Base-by-base conservation (phyloP, 2,888 invertebrate species). In the Drosophila leonis region DNA sequence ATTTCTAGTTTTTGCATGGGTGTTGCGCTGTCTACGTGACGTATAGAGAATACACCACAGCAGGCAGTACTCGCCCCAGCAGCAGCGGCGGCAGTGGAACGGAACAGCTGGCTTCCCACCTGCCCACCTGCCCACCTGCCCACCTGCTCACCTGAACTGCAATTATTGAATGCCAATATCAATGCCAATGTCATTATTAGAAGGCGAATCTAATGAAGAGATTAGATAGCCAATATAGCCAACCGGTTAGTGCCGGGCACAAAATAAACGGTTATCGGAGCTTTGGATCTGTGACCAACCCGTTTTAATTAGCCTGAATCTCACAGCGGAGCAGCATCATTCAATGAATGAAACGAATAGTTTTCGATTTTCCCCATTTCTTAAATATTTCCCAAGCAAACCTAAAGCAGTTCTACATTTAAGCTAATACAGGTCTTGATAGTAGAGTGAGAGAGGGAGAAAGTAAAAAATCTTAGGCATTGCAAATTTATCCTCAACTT, bases 11-110 rank as follows among this genome's bases (percentile, higher is more conserved):
- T 54, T 55, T 65, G 51, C 55, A 56, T 60, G 18, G 37, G 33
- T 59, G 46, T 8, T 20, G 29, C 8, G 46, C 51, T 88, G 77
- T 66, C 83, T 83, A 83, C 89, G 89, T 83, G 83, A 83, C 77
- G 83, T 74, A 83, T 82, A 33, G 76, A 75, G 71, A 85, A 85
- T 88, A 86, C 72, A 69, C 81, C 72, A 77, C 65, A 56, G n/a
- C 46, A 39, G 12, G 35, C 27, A n/a, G 18, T 29, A 15, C n/a
- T 8, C 44, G 65, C 68, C 66, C 49, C 57, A 64, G 10, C 33
- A 61, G 48, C 42, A n/a, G 49, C 49, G 42, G 29, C 18, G n/a
- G 27, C 20, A 37, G n/a, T 54, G 24, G 35, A 24, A 15, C 4
- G 27, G 37, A 59, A 31, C 52, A 59, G 59, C 69, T 55, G 63